These are phyloP conservation scores for Proisotoma minuta DNA, from an alignment of 2,888 invertebrate genomes.

Conservation along the genomic window DNA sequence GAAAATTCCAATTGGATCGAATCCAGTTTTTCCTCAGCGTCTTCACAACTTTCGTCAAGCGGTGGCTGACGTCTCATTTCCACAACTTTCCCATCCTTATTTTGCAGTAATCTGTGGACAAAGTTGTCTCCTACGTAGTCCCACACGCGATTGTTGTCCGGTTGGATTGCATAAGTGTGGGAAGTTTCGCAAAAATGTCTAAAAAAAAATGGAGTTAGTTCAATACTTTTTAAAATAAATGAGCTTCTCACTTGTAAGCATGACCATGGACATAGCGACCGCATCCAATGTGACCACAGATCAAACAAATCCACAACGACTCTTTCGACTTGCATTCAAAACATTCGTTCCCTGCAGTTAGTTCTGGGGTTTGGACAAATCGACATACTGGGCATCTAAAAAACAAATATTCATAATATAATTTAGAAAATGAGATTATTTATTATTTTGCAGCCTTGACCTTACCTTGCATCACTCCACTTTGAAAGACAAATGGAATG, in stretches of 20 bases:
- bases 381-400: constrained; percentile 87
- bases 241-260: constrained; percentile 63
- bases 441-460: constrained; percentile 12
- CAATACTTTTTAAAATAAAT: neutral
- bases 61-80: constrained; percentile 52
- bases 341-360: constrained; percentile 65
- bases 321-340: constrained; percentile 66
- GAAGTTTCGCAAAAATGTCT: constrained; percentile 92
- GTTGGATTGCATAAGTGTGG: constrained; percentile 94
- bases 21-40: constrained; percentile 75
- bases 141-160: constrained; percentile 97
- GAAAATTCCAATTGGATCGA: constrained; percentile 94
- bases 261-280: constrained; percentile 86
- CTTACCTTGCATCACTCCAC: constrained; percentile 86
- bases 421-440: neutral
- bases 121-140: constrained; percentile 98
- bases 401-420: neutral
- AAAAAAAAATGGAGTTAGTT: constrained; percentile 16
- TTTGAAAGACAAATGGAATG: constrained; percentile 91
- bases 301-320: constrained; percentile 95
- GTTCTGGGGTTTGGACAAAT: constrained; percentile 77
- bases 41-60: constrained; percentile 52
- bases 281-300: constrained; percentile 98
- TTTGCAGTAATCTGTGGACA: constrained; percentile 91
- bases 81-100: constrained; percentile 96